Evolutionary conservation across 1,140 invertebrate species (phyloP), one percentile per base, ranked within the genome.

Genomic region (Drosophila ohnishii): DNA sequence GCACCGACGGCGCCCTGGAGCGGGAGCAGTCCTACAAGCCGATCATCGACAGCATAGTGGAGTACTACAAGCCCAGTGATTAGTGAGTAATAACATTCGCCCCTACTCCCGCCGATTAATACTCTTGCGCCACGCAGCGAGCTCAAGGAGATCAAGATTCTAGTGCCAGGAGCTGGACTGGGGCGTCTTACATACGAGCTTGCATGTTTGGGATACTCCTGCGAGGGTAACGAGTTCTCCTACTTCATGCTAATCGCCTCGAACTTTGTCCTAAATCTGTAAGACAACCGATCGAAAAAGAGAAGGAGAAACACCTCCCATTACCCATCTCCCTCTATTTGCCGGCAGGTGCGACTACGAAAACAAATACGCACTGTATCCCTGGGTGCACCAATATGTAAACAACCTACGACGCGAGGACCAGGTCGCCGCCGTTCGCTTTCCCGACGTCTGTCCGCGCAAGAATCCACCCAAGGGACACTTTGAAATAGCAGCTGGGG

Each of bases 221-320:
- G 98, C 87, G 97, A 99, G 93, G 99, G 98, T 71, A 99, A 99
- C 91, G 98, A 99, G 93, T 99, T 98, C 92, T 98, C 97, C 40
- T 94, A 99, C 3, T 99, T 98, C 90, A 99, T 99, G 98, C 92
- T 99, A 2, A 97, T 99, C 81, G 96, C 97, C 1, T 98, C 98
- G 25, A 98, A 98, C 92, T 99, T 98, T 92, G 95, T 99, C 50
- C 93, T 99, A 14, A 99, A 99, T 92, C 95, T 96, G 94, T 98
- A 93, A 82, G 74, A 67, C 1, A 2, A 10, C 32, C 5, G 2
- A 3, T 34, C 42, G 3, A 25, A 19, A 7, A 5, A 1, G 19
- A 47, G n/a, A 3, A 11, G 11, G 1, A 3, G 14, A 2, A 14
- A 19, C 5, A 1, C 10, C 13, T 0, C 1, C 2, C 10, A 22